Conservation (phyloP, 1,140 invertebrate genomes). For the Cheumatopsyche charites region DNA sequence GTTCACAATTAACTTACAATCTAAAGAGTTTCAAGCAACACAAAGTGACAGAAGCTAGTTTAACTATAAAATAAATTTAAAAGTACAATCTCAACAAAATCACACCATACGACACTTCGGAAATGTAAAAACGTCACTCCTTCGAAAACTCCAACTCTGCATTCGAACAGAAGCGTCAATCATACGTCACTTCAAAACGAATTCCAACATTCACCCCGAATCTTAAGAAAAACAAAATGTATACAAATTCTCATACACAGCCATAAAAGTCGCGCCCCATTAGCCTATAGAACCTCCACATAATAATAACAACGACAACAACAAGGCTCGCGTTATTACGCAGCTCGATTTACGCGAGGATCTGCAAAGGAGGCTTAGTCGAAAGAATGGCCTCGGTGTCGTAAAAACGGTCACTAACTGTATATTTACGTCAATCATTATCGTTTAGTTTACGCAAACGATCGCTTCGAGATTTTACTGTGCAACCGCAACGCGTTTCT, state of each 20-base stretch:
- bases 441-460: conserved; percentile 41
- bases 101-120: no score
- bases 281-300: not conserved
- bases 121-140: no score
- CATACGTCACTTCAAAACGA: not conserved
- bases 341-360: not conserved
- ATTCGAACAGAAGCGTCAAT: conserved; percentile 11
- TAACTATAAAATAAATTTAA: no score
- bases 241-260: not conserved
- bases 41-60: no score
- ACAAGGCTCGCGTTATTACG: not conserved
- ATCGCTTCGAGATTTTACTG: conserved; percentile 4
- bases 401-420: conserved; percentile 44
- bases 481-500: no score
- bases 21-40: no score
- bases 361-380: not conserved
- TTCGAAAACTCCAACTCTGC: not conserved
- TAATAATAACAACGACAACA: not conserved
- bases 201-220: no score
- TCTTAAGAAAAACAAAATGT: not conserved
- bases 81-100: no score
- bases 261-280: conserved; percentile 16
- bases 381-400: conserved; percentile 16
- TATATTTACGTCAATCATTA: conserved; percentile 48
- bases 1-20: no score